A percentile compares a stretch with the other conserved stretches of the same genome.
phyloP scores from a whole-genome alignment of 1,140 invertebrate genomes.

The Aphis gossypii region DNA sequence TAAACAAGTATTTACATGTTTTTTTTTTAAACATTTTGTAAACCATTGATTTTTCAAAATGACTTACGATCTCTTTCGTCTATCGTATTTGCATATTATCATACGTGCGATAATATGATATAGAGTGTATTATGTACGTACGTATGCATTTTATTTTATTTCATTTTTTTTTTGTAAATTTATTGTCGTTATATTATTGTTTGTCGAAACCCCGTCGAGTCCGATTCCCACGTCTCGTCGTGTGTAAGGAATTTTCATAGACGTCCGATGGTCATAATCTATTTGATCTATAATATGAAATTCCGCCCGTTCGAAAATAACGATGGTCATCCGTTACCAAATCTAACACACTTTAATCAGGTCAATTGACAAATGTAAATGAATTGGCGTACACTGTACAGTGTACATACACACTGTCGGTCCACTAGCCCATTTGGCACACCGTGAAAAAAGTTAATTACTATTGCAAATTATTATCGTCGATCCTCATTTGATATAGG shows the following conservation, averaged over 20 bases:
- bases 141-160: too few relatives aligned
- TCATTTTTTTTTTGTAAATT: too few relatives aligned
- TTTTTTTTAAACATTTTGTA: background rate
- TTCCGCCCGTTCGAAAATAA: background rate
- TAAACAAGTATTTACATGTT: background rate
- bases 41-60: too few relatives aligned
- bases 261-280: background rate
- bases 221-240: background rate
- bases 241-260: too few relatives aligned
- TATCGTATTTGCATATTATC: background rate
- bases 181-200: too few relatives aligned
- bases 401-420: background rate
- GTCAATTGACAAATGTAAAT: background rate
- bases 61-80: background rate
- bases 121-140: background rate
- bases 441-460: background rate
- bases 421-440: slow-evolving; percentile 5
- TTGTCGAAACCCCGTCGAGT: background rate
- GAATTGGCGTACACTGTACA: background rate
- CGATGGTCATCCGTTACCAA: background rate
- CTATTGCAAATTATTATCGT: background rate
- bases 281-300: background rate
- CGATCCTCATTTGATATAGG: background rate
- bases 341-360: background rate
- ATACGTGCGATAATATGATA: too few relatives aligned